A percentile compares a stretch with the other conserved stretches of the same genome.
These are phyloP conservation scores for Microplitis manilae DNA, from an alignment of 2,888 invertebrate genomes.

Conservation along the genomic window DNA sequence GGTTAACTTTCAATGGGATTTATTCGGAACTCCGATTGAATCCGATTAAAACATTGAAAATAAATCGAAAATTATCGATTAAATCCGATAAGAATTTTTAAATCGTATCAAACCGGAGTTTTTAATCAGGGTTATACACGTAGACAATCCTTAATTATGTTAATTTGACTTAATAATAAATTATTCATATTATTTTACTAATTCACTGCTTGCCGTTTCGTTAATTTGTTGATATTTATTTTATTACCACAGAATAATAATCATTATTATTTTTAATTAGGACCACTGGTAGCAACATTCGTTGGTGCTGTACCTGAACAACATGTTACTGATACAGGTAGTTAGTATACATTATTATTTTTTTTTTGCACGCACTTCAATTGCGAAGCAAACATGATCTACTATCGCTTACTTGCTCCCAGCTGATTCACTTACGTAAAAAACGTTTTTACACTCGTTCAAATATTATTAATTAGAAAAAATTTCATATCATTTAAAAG, in stretches of 20 bases:
- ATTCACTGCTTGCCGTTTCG: neutral
- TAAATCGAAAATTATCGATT: no score
- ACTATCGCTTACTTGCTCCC: no score
- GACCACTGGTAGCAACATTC: slow-evolving; percentile 63
- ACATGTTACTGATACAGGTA: slow-evolving; percentile 64
- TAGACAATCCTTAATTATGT: neutral
- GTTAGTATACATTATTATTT: slow-evolving; percentile 49
- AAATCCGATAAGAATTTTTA: no score
- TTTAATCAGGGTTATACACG: no score
- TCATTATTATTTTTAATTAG: slow-evolving; percentile 50
- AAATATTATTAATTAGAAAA: no score
- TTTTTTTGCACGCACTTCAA: slow-evolving; percentile 7
- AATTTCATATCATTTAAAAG: no score
- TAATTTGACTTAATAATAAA: neutral
- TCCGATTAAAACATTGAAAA: no score
- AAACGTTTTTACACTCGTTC: no score
- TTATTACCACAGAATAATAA: neutral
- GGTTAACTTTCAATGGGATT: no score
- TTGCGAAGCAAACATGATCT: neutral
- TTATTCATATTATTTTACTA: neutral
- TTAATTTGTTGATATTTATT: neutral
- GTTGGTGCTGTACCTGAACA: slow-evolving; percentile 65
- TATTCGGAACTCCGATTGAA: no score
- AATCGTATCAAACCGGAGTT: no score
- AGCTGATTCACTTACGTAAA: no score